Conservation (phyloP, 2,888 invertebrate genomes). For the Phaonia tiefii region DNA sequence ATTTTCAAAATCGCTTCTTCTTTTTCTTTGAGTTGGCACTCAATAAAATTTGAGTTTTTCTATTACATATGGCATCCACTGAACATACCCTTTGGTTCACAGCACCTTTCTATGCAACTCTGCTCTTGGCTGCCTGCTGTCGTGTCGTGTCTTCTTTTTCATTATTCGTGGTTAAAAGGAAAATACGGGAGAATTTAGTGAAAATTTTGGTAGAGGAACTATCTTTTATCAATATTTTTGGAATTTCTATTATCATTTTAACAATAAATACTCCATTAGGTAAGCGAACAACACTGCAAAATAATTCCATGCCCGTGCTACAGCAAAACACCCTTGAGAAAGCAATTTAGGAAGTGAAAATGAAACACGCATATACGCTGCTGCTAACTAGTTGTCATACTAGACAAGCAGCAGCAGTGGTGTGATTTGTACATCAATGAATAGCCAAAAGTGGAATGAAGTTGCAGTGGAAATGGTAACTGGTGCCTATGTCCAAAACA, state of each 20-base stretch:
- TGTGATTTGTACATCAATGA: slow-evolving; percentile 66
- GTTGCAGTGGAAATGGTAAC: too few species aligned
- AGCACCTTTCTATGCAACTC: too few species aligned
- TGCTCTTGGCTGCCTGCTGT: slow-evolving; percentile 55
- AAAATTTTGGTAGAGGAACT: slow-evolving; percentile 52
- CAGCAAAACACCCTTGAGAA: slow-evolving; percentile 12
- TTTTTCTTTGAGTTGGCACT: too few species aligned
- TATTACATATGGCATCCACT: too few species aligned
- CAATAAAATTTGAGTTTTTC: too few species aligned
- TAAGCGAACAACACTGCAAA: slow-evolving; percentile 39
- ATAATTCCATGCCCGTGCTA: not conserved
- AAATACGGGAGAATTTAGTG: slow-evolving; percentile 65
- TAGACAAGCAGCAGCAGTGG: slow-evolving; percentile 44
- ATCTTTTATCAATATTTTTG: slow-evolving; percentile 56
- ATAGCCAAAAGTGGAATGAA: slow-evolving; percentile 56
- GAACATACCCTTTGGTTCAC: too few species aligned
- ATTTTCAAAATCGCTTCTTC: too few species aligned
- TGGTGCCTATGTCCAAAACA: too few species aligned
- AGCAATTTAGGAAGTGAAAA: slow-evolving; percentile 32
- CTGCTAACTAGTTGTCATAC: slow-evolving; percentile 38
- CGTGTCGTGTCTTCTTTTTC: slow-evolving; percentile 62
- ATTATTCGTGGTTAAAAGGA: slow-evolving; percentile 64
- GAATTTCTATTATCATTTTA: slow-evolving; percentile 64
- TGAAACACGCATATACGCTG: slow-evolving; percentile 46
- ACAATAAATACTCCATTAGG: slow-evolving; percentile 64